Base-by-base conservation (phyloP, 2,797 vertebrate genomes). In the Chiloscyllium punctatum region DNA sequence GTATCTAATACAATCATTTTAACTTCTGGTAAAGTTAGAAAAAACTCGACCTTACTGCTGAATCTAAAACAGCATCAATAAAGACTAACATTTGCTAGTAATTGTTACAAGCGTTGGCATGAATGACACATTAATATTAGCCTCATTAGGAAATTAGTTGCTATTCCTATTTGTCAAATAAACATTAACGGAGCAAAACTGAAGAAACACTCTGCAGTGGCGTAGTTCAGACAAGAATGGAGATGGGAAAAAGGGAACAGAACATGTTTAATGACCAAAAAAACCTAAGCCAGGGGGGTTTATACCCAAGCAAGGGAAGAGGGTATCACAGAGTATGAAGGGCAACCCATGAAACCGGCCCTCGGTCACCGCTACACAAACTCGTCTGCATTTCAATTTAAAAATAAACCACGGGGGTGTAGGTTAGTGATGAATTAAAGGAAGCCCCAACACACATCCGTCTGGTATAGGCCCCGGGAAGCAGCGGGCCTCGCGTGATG, bases 401-500 rank as follows among this genome's bases (percentile, higher is more conserved):
- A 92, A 91, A 92, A 92, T 92, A 92, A 92, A 92, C 42, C 13
- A 42, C 42, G 90, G 6, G 68, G 71, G 9, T 8, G 72, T 27
- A 8, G 72, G 68, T 11, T 8, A 8, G 27, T 8, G 27, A 13
- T 62, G 57, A 62, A 57, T 57, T 57, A 57, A 21, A 62, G 0
- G 2, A n/a, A n/a, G 11, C 11, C 72, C 57, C 62, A 69, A 33
- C 62, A 23, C n/a, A 92, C 90, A 37, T 68, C 90, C 90, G 33
- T 90, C 90, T 23, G 21, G 15, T 42, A n/a, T 92, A 92, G 90
- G 90, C 90, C 90, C 90, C 37, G n/a, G 11, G 21, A 92, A 92
- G 90, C 90, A 68, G 90, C 90, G 90, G 96, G 96, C 96, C 92
- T 96, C 96, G 96, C 95, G 96, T 96, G 96, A 96, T 96, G 96